Evolutionary conservation across 2,113 vertebrate genomes (phyloP).

Genomic region (Hippocampus comes): DNA sequence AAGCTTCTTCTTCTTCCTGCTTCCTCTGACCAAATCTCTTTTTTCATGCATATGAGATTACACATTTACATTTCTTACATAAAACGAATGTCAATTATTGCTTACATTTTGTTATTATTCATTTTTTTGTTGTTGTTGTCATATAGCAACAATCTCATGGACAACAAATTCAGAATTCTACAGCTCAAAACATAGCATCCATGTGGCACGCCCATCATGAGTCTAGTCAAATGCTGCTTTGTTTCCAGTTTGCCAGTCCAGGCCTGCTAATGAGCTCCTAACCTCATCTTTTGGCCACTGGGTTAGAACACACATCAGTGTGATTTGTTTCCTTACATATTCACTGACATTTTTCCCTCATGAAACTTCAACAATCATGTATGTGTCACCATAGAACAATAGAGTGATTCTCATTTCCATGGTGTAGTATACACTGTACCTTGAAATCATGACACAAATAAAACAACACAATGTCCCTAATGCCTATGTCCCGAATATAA

Average conservation of each 20-base stretch:
- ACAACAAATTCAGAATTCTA: not conserved
- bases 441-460: slow-evolving; percentile 16
- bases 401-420: not conserved
- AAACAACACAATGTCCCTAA: slow-evolving; percentile 29
- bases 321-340: slow-evolving; percentile 22
- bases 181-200: slow-evolving; percentile 28
- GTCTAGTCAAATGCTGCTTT: slow-evolving; percentile 52
- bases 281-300: slow-evolving; percentile 26
- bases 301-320: slow-evolving; percentile 18
- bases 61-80: not conserved
- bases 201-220: slow-evolving; percentile 26
- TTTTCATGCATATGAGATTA: not conserved
- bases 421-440: not conserved
- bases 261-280: slow-evolving; percentile 50
- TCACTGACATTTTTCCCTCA: slow-evolving; percentile 4
- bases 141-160: slow-evolving; percentile 1
- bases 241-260: slow-evolving; percentile 35
- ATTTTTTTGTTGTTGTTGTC: not conserved
- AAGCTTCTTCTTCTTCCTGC: too few species aligned
- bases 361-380: slow-evolving; percentile 6
- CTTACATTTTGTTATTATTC: too few species aligned
- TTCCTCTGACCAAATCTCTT: too few species aligned
- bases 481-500: not conserved
- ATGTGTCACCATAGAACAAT: not conserved
- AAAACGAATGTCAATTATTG: too few species aligned